These are phyloP conservation scores for Bubo blakistoni DNA, from an alignment of 2,113 vertebrate genomes.

Conservation along the genomic window DNA sequence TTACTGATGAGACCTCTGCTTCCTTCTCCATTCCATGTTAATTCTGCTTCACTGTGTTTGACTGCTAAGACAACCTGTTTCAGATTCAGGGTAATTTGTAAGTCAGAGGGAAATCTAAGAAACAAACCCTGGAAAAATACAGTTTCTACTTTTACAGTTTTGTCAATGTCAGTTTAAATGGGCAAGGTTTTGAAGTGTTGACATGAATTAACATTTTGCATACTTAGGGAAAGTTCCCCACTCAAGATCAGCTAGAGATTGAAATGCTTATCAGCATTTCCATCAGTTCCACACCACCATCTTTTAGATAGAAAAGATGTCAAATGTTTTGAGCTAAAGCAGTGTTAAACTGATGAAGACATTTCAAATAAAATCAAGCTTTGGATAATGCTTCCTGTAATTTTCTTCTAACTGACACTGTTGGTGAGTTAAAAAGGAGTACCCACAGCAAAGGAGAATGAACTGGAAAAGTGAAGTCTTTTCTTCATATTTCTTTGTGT, in stretches of 20 bases:
- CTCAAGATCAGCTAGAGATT: neutral
- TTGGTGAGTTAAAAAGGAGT: neutral
- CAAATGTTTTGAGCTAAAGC: neutral
- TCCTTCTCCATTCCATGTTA: neutral
- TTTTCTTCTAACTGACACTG: neutral
- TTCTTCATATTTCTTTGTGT: neutral
- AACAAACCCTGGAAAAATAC: neutral
- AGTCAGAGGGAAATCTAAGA: neutral
- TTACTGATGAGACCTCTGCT: neutral
- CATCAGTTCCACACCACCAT: neutral
- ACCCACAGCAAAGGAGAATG: neutral
- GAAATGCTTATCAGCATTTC: neutral
- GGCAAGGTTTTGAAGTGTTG: neutral
- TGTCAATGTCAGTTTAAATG: neutral
- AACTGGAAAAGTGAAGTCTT: neutral
- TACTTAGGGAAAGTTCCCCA: neutral
- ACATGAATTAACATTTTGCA: neutral
- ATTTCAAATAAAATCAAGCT: neutral
- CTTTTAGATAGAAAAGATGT: neutral
- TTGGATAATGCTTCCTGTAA: neutral
- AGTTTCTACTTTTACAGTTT: neutral
- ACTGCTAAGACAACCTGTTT: neutral
- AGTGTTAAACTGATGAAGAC: neutral
- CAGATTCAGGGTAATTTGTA: neutral
- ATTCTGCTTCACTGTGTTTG: neutral